phyloP scores from a whole-genome alignment of 2,113 vertebrate species.

The Thamnaconus septentrionalis region DNA sequence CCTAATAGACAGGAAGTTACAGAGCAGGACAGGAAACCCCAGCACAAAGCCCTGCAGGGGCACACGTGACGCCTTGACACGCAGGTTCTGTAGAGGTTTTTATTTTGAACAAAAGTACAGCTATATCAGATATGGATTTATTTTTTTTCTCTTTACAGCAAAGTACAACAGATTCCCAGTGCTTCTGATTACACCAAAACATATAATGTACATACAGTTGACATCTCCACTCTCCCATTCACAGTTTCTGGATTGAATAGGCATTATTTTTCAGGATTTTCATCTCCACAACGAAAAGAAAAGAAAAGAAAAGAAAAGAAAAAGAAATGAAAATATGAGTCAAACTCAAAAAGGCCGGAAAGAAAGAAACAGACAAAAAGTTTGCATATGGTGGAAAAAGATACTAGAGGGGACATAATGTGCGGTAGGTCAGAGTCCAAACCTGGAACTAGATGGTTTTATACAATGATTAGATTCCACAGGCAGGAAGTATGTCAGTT shows the following conservation, averaged over 20 bases:
- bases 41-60: conserved; percentile 44
- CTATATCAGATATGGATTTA: conserved; percentile 76
- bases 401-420: conserved; percentile 41
- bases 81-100: conserved; percentile 68
- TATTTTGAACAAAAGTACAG: conserved; percentile 79
- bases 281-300: conserved; percentile 69
- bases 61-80: conserved; percentile 36
- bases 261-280: conserved; percentile 69
- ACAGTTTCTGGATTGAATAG: conserved; percentile 79
- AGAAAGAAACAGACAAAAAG: conserved; percentile 60
- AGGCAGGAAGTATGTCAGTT: conserved; percentile 39
- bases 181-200: conserved; percentile 78
- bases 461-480: conserved; percentile 63
- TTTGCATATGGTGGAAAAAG: conserved; percentile 67
- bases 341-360: conserved; percentile 64
- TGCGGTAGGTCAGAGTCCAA: conserved; percentile 39
- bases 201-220: conserved; percentile 76
- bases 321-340: conserved; percentile 15
- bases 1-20: conserved; percentile 53
- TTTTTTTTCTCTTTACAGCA: conserved; percentile 71
- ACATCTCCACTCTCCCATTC: conserved; percentile 74
- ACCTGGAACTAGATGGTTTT: conserved; percentile 64
- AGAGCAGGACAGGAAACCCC: conserved; percentile 51
- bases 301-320: too few species aligned
- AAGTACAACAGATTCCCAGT: conserved; percentile 79